phyloP scores from a whole-genome alignment of 1,140 invertebrate species.

The Potamilus streckersoni region DNA sequence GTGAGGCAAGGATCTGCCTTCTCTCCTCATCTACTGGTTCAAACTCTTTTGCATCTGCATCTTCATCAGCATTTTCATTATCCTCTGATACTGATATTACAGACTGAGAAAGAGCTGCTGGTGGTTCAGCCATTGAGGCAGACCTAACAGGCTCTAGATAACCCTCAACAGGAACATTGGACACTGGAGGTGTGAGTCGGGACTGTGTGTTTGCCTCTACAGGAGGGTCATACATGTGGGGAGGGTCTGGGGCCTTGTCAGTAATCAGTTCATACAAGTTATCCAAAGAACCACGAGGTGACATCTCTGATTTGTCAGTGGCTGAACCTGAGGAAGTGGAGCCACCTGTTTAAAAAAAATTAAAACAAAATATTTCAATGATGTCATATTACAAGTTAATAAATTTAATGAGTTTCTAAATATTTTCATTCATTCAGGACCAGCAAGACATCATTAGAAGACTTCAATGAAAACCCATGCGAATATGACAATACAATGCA shows the following conservation, averaged over 20 bases:
- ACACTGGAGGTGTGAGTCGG: slow-evolving; percentile 15
- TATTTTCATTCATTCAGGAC: too few relatives aligned
- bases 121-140: slow-evolving; percentile 1
- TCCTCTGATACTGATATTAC: slow-evolving; percentile 18
- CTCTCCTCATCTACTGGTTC: slow-evolving; percentile 29
- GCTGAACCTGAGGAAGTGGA: slow-evolving; percentile 41
- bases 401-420: too few relatives aligned
- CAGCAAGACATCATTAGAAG: too few relatives aligned
- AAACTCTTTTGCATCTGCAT: slow-evolving; percentile 1
- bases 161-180: slow-evolving; percentile 27
- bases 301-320: slow-evolving; percentile 52
- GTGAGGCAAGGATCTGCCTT: slow-evolving; percentile 47
- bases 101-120: background rate
- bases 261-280: slow-evolving; percentile 62
- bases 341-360: slow-evolving; percentile 34
- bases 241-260: slow-evolving; percentile 43
- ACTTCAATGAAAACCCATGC: too few relatives aligned
- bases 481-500: too few relatives aligned
- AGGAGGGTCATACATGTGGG: slow-evolving; percentile 47
- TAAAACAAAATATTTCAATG: too few relatives aligned
- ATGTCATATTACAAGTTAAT: too few relatives aligned
- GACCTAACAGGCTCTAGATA: slow-evolving; percentile 57
- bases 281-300: slow-evolving; percentile 57
- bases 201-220: slow-evolving; percentile 15
- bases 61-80: background rate